Conservation (phyloP, 2,113 vertebrate species). For the Notiomystis cincta region DNA sequence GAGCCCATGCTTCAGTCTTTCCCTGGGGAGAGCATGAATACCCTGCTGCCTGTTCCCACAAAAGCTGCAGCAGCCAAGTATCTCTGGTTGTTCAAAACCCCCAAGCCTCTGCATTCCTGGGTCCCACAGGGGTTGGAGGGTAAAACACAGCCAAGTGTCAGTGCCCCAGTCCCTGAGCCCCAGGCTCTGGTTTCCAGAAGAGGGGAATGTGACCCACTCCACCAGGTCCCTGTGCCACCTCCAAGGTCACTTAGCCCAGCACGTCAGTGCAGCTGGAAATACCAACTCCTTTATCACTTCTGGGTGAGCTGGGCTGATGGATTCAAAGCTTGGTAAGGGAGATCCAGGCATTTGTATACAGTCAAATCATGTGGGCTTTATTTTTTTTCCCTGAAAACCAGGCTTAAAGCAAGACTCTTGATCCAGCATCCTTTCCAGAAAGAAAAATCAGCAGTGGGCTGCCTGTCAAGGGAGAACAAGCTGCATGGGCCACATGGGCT, state of each 20-base stretch:
- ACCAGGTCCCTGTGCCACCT: not conserved
- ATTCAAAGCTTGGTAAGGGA: not conserved
- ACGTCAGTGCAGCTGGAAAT: not conserved
- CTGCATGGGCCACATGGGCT: not conserved
- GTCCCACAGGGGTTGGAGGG: accelerated
- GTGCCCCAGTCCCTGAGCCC: not conserved
- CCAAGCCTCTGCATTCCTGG: accelerated
- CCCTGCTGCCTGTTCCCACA: not conserved
- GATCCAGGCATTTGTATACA: not conserved
- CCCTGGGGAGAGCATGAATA: not conserved
- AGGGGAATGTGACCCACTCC: accelerated
- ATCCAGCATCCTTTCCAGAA: not conserved
- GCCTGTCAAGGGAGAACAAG: not conserved
- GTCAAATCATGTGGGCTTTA: accelerated
- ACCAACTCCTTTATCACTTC: not conserved
- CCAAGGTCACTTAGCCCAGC: not conserved
- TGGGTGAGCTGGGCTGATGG: not conserved
- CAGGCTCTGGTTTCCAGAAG: not conserved
- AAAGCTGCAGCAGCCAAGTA: not conserved
- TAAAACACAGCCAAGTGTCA: not conserved
- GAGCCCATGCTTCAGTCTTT: not conserved
- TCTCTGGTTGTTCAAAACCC: not conserved
- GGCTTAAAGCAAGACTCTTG: not conserved
- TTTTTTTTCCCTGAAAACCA: not conserved
- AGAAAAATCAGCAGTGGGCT: not conserved